Percentiles rank a stretch among this genome's conserved stretches.
These are phyloP conservation scores for Falco punctatus DNA, from an alignment of 2,113 vertebrate species.

Conservation along the genomic window DNA sequence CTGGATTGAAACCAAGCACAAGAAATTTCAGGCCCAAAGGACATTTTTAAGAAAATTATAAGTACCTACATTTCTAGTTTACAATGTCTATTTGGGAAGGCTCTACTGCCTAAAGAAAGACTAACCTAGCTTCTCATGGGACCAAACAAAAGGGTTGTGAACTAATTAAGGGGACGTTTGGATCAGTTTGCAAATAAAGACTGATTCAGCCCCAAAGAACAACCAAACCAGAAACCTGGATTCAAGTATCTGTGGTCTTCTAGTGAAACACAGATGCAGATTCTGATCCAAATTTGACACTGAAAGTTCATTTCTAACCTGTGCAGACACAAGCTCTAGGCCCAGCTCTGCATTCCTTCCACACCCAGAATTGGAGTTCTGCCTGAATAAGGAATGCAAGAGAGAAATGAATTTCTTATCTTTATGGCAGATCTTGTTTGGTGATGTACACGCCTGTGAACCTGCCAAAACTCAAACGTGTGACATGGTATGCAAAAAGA, in stretches of 20 bases:
- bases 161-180: background rate
- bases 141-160: background rate
- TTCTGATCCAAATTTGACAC: background rate
- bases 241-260: background rate
- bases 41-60: conserved; percentile 19
- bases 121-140: background rate
- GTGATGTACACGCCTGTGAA: background rate
- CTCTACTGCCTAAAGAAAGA: background rate
- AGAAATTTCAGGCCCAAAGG: conserved; percentile 37
- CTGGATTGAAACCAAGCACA: conserved; percentile 62
- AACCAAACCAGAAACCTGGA: background rate
- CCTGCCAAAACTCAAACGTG: background rate
- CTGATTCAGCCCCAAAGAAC: background rate
- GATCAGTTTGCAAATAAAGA: background rate
- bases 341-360: conserved; percentile 41
- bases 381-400: conserved; percentile 18
- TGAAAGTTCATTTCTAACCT: background rate
- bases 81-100: conserved; percentile 15
- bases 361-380: conserved; percentile 7
- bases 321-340: background rate
- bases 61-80: conserved; percentile 31
- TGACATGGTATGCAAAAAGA: background rate
- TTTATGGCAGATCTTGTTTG: conserved; percentile 17
- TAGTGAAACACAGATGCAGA: background rate
- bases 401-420: conserved; percentile 8